phyloP scores from a whole-genome alignment of 2,888 invertebrate genomes.

The Pollenia labialis region DNA sequence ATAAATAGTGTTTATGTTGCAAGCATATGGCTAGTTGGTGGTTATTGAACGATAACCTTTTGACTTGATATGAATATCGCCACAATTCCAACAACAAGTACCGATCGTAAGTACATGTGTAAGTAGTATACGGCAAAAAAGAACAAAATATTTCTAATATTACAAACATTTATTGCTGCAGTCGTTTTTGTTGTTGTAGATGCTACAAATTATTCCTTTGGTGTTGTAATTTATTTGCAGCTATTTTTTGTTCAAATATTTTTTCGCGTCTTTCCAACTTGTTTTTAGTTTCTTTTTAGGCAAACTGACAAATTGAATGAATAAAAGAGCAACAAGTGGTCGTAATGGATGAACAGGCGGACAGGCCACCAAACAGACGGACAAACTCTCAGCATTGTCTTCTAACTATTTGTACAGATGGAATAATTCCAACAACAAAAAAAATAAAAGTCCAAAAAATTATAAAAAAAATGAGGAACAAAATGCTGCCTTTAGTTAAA shows the following conservation, averaged over 20 bases:
- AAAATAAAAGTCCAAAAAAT: constrained; percentile 4
- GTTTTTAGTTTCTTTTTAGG: constrained; percentile 15
- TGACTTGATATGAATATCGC: constrained; percentile 77
- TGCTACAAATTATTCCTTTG: constrained; percentile 56
- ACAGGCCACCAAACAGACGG: constrained; percentile 72
- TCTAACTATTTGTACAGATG: constrained; percentile 68
- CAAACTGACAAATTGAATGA: constrained; percentile 83
- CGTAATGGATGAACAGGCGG: constrained; percentile 75
- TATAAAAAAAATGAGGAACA: constrained; percentile 23
- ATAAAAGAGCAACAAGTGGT: constrained; percentile 83
- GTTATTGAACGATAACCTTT: constrained; percentile 81
- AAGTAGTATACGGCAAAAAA: constrained; percentile 22
- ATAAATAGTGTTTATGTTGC: constrained; percentile 57
- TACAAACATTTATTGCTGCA: constrained; percentile 50
- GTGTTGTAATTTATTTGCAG: constrained; percentile 64
- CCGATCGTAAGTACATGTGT: constrained; percentile 52
- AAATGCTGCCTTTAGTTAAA: constrained; percentile 64
- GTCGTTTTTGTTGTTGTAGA: constrained; percentile 74
- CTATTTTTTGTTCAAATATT: constrained; percentile 43
- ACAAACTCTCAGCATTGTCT: constrained; percentile 63
- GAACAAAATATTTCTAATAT: constrained; percentile 50
- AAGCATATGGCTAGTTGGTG: constrained; percentile 61
- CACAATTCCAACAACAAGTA: constrained; percentile 67
- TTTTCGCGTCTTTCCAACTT: constrained; percentile 16
- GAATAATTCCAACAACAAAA: constrained; percentile 59